phyloP scores from a whole-genome alignment of 2,888 invertebrate genomes.

The Incurvaria masculella region DNA sequence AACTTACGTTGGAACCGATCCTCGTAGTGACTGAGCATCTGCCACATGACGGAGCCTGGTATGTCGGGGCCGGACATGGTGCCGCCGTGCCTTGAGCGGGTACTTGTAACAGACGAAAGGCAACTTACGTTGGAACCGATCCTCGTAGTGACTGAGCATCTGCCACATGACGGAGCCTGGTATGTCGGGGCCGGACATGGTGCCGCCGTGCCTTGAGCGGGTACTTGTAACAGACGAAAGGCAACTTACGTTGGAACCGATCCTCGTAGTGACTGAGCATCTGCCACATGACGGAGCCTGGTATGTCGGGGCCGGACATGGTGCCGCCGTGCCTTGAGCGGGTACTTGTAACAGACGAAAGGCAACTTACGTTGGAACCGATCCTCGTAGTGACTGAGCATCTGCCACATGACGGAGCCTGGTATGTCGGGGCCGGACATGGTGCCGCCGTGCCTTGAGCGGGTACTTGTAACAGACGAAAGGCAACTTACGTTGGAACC shows the following conservation, averaged over 20 bases:
- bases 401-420: constrained; percentile 63
- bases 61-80: constrained; percentile 59
- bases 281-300: constrained; percentile 63
- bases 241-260: constrained; percentile 61
- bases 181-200: constrained; percentile 58
- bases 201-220: constrained; percentile 66
- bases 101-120: no score
- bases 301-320: constrained; percentile 59
- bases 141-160: constrained; percentile 63
- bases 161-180: constrained; percentile 64
- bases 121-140: constrained; percentile 63
- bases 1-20: constrained; percentile 64
- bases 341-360: no score
- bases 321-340: constrained; percentile 66
- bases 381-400: constrained; percentile 63
- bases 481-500: constrained; percentile 60
- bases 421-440: constrained; percentile 60
- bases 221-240: no score
- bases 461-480: no score
- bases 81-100: constrained; percentile 67
- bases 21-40: constrained; percentile 65
- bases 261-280: constrained; percentile 65
- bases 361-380: constrained; percentile 61
- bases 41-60: constrained; percentile 61
- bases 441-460: constrained; percentile 64